These are phyloP conservation scores for Melangyna quadrimaculata DNA, from an alignment of 2,888 invertebrate genomes.

Conservation along the genomic window DNA sequence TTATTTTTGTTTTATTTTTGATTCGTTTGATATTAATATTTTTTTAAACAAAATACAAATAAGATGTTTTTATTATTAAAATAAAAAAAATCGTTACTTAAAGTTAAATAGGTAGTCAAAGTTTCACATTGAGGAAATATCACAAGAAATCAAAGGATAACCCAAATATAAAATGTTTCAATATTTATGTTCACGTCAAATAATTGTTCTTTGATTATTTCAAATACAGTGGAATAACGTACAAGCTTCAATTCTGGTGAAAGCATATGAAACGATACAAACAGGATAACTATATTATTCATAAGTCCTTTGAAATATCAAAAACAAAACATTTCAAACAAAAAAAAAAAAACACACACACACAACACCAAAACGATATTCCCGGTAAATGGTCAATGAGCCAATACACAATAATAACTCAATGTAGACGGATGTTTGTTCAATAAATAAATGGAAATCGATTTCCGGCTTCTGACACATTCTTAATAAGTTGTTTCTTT, in stretches of 20 bases:
- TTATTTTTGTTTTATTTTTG: too few relatives aligned
- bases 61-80: too few relatives aligned
- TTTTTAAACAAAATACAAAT: too few relatives aligned
- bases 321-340: too few relatives aligned
- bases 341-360: neutral
- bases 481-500: conserved; percentile 38
- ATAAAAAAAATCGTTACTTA: too few relatives aligned
- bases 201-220: conserved; percentile 10
- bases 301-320: neutral
- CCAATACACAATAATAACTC: conserved; percentile 19
- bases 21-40: too few relatives aligned
- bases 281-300: neutral
- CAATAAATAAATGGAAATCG: conserved; percentile 49
- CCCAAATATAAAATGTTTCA: neutral
- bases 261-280: neutral
- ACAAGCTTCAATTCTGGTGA: neutral
- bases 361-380: neutral
- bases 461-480: conserved; percentile 56
- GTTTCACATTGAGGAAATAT: too few relatives aligned
- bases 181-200: conserved; percentile 5
- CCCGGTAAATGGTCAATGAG: conserved; percentile 15
- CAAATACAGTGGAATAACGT: too few relatives aligned
- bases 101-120: too few relatives aligned
- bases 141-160: neutral
- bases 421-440: conserved; percentile 37